These are phyloP conservation scores for Euphonia xanthogaster DNA, from an alignment of 2,797 vertebrate species.

Conservation along the genomic window DNA sequence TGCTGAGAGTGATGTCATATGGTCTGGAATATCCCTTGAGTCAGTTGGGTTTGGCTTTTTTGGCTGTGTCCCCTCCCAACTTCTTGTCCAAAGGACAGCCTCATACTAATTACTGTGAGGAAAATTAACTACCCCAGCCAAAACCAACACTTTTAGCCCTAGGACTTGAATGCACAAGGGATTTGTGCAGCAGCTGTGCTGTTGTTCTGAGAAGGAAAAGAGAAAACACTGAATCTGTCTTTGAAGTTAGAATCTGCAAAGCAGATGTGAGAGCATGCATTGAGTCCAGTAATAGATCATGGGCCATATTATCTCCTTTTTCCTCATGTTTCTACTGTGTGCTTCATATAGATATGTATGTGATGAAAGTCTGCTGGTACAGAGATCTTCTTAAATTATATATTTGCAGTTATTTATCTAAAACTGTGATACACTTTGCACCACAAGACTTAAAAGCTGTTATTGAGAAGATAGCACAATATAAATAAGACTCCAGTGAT, in stretches of 20 bases:
- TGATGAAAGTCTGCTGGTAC: not conserved
- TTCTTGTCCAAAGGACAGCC: not conserved
- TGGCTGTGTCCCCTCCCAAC: accelerated
- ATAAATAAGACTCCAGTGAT: not conserved
- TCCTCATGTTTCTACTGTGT: not conserved
- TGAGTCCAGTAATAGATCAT: not conserved
- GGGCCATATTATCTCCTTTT: not conserved
- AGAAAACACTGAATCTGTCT: not conserved
- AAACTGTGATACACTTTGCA: not conserved
- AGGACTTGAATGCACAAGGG: not conserved
- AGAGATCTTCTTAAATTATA: not conserved
- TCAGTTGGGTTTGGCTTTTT: not conserved
- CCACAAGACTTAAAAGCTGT: not conserved
- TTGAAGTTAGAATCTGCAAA: not conserved
- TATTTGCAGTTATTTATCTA: not conserved
- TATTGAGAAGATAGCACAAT: not conserved
- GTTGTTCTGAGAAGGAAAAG: not conserved
- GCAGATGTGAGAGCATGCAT: not conserved
- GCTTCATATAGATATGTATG: not conserved
- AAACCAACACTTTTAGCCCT: not conserved
- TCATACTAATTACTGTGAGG: not conserved
- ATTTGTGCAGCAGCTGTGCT: not conserved
- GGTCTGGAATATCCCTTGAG: not conserved
- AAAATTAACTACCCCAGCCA: not conserved
- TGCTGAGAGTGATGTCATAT: too few species aligned